Percentiles rank a stretch among this genome's conserved stretches.
phyloP scores from a whole-genome alignment of 2,888 invertebrate species.

The Idaea dimidiata region DNA sequence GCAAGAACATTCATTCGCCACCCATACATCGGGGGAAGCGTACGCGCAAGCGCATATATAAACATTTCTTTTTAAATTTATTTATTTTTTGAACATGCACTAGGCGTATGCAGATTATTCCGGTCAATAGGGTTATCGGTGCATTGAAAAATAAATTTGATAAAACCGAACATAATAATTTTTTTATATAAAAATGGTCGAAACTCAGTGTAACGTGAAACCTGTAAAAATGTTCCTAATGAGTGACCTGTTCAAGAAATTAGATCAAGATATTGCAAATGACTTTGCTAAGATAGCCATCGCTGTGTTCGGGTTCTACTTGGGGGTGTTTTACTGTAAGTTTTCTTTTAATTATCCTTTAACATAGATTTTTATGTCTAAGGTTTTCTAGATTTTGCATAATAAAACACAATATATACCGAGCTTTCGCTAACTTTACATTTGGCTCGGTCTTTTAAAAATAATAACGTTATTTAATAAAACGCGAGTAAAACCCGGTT shows the following conservation, averaged over 20 bases:
- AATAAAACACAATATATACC: no score
- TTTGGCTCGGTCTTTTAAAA: no score
- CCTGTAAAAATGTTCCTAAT: conserved; percentile 71
- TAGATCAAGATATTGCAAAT: conserved; percentile 60
- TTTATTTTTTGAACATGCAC: conserved; percentile 41
- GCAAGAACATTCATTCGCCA: conserved; percentile 38
- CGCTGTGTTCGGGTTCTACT: conserved; percentile 62
- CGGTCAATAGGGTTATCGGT: conserved; percentile 67
- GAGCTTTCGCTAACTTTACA: no score
- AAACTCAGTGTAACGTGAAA: conserved; percentile 64
- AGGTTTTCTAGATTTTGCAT: no score
- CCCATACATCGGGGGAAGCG: conserved; percentile 39
- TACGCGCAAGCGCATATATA: no score
- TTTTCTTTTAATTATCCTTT: conserved; percentile 35
- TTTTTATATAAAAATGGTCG: conserved; percentile 62
- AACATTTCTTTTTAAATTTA: conserved; percentile 26
- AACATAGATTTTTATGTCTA: neutral
- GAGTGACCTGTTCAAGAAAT: conserved; percentile 72
- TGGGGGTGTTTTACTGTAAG: conserved; percentile 68
- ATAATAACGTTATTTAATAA: no score
- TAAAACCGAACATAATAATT: no score
- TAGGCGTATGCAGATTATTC: conserved; percentile 47
- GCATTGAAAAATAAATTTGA: conserved; percentile 48
- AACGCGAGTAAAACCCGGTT: no score
- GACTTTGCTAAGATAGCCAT: conserved; percentile 63